Conservation (phyloP, 2,797 vertebrate genomes). For the Denticeps clupeoides region DNA sequence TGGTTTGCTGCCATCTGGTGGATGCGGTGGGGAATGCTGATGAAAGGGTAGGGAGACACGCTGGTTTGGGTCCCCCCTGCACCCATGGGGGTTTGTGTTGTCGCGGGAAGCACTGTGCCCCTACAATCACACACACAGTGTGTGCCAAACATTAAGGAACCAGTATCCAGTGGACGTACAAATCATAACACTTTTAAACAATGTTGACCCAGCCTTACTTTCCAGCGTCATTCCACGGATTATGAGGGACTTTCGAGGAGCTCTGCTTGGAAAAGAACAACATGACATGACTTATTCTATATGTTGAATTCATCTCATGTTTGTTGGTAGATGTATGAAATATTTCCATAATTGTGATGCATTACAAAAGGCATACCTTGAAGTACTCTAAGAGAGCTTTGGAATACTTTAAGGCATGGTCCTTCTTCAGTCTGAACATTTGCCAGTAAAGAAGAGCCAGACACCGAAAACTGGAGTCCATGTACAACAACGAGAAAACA, state of each 20-base stretch:
- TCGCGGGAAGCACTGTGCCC: constrained; percentile 62
- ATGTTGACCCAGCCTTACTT: constrained; percentile 67
- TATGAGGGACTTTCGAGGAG: constrained; percentile 78
- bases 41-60: constrained; percentile 63
- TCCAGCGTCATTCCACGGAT: constrained; percentile 69
- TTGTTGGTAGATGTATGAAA: not conserved
- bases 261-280: constrained; percentile 59
- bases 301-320: not conserved
- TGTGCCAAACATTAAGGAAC: not conserved
- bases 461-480: constrained; percentile 75
- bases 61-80: constrained; percentile 70
- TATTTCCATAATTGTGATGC: not conserved
- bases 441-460: constrained; percentile 96
- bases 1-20: constrained; percentile 99
- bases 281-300: not conserved
- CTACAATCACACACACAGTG: constrained; percentile 41
- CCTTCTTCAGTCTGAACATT: constrained; percentile 96
- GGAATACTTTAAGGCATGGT: constrained; percentile 92
- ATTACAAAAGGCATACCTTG: constrained; percentile 62
- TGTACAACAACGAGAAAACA: constrained; percentile 10
- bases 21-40: constrained; percentile 95
- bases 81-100: constrained; percentile 68
- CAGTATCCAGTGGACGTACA: not conserved
- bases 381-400: constrained; percentile 94
- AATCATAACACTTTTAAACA: not conserved